Percentiles rank a stretch among this genome's conserved stretches.
Evolutionary conservation across 2,113 vertebrate species (phyloP).

Genomic region (Cranoglanis bouderius): DNA sequence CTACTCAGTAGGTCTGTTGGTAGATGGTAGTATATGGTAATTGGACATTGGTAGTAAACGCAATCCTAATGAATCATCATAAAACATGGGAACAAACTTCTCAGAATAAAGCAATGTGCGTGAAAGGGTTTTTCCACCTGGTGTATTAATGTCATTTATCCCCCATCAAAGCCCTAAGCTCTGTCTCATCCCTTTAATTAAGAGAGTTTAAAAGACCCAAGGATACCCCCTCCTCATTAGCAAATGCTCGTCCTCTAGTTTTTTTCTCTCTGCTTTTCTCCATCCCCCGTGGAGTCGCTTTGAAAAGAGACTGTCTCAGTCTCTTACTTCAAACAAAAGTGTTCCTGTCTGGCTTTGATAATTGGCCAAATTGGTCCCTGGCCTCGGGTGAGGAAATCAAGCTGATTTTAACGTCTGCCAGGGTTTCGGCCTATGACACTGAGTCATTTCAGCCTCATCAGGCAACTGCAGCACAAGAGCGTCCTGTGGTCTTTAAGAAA

Average conservation of each 20-base stretch:
- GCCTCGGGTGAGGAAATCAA: conserved; percentile 69
- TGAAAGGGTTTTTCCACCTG: conserved; percentile 50
- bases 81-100: conserved; percentile 4
- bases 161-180: conserved; percentile 36
- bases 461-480: neutral
- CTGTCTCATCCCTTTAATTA: conserved; percentile 70
- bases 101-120: neutral
- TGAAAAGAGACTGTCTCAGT: conserved; percentile 57
- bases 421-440: neutral
- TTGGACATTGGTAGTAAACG: neutral
- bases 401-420: conserved; percentile 61
- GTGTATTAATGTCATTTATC: conserved; percentile 9
- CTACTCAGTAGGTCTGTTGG: neutral
- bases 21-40: neutral
- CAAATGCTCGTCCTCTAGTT: conserved; percentile 43
- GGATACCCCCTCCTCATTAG: conserved; percentile 31
- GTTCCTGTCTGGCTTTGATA: conserved; percentile 65
- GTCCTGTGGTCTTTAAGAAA: conserved; percentile 12
- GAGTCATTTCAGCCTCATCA: neutral
- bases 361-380: conserved; percentile 74
- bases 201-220: conserved; percentile 51
- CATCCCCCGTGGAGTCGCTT: conserved; percentile 62
- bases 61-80: neutral
- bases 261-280: conserved; percentile 58
- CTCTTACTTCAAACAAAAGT: conserved; percentile 64